Conservation (phyloP, 2,113 vertebrate genomes). For the Lepus americanus region DNA sequence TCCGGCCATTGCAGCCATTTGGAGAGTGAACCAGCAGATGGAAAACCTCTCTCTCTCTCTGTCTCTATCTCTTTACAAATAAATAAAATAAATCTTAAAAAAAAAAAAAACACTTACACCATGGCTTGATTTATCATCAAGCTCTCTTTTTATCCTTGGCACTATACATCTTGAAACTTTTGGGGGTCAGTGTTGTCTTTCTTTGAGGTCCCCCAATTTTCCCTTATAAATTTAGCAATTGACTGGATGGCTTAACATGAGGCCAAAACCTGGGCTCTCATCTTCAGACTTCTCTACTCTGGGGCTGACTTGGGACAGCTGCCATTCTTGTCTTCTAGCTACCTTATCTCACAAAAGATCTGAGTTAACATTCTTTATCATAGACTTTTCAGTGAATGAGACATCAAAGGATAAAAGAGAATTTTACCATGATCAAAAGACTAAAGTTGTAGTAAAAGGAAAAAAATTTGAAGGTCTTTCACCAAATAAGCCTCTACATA, state of each 20-base stretch:
- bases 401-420: constrained; percentile 66
- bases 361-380: constrained; percentile 65
- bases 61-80: no score
- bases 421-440: constrained; percentile 73
- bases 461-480: constrained; percentile 69
- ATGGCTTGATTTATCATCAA: background rate
- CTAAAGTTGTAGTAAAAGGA: constrained; percentile 66
- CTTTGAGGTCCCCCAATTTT: background rate
- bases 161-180: background rate
- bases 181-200: background rate
- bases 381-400: constrained; percentile 70
- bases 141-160: background rate
- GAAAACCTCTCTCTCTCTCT: no score
- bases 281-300: background rate
- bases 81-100: no score
- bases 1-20: no score
- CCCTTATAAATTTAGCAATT: background rate
- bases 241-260: background rate
- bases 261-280: background rate
- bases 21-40: no score
- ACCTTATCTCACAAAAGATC: constrained; percentile 23
- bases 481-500: constrained; percentile 61
- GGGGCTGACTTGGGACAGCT: background rate
- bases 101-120: background rate
- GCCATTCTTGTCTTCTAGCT: background rate